These are phyloP conservation scores for Zonotrichia albicollis DNA, from an alignment of 2,797 vertebrate genomes.

Conservation along the genomic window DNA sequence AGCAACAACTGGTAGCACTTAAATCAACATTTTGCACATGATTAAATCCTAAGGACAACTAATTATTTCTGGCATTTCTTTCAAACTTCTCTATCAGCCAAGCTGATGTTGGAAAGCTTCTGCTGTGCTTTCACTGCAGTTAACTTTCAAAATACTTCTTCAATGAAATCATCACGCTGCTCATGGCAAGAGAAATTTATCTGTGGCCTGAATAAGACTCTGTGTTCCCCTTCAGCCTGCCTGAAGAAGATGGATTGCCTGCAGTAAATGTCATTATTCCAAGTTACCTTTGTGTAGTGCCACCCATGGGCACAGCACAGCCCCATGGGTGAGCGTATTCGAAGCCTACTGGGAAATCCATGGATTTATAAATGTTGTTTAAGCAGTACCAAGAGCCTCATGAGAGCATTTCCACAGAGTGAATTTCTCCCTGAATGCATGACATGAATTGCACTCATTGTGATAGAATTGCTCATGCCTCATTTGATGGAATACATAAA, in stretches of 20 bases:
- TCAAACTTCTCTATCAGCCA: conserved; percentile 23
- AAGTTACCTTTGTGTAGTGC: neutral
- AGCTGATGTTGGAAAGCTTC: conserved; percentile 19
- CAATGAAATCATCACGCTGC: conserved; percentile 27
- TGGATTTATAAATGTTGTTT: neutral
- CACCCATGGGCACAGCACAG: neutral
- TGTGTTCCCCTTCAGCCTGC: neutral
- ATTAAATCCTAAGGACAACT: conserved; percentile 50
- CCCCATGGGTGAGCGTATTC: neutral
- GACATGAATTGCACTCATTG: neutral
- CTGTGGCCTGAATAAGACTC: conserved; percentile 23
- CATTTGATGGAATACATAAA: neutral
- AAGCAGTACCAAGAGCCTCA: neutral
- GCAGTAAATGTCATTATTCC: neutral
- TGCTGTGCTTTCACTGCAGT: neutral
- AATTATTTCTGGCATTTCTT: conserved; percentile 57
- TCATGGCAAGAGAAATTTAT: neutral
- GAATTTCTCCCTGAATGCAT: neutral
- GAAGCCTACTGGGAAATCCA: neutral
- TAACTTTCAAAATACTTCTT: conserved; percentile 28
- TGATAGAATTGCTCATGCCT: neutral
- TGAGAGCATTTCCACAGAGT: neutral
- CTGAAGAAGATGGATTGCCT: neutral
- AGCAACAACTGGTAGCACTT: conserved; percentile 47
- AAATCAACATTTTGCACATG: conserved; percentile 34